Evolutionary conservation across 2,113 vertebrate species (phyloP).

Genomic region (Caretta caretta): DNA sequence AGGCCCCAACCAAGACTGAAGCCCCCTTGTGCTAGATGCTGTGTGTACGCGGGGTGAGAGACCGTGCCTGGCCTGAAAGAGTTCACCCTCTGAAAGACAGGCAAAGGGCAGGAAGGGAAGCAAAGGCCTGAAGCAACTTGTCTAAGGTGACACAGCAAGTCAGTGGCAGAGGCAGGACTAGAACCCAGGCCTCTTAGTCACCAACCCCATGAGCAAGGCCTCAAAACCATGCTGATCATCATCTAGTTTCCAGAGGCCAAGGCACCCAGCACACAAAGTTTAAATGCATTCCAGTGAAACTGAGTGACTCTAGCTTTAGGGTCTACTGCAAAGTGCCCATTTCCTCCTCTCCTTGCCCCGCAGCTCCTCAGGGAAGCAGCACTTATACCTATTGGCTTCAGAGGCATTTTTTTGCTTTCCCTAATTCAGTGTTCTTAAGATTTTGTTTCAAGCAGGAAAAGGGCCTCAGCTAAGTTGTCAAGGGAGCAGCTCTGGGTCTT

Average conservation of each 20-base stretch:
- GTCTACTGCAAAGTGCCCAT: not conserved
- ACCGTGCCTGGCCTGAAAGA: not conserved
- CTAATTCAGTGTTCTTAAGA: not conserved
- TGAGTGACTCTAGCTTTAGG: not conserved
- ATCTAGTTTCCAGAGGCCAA: not conserved
- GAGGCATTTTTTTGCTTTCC: not conserved
- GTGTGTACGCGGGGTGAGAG: not conserved
- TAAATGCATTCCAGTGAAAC: not conserved
- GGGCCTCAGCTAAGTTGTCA: not conserved
- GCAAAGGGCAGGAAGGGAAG: not conserved
- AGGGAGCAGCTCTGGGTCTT: rapidly evolving
- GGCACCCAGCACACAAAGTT: not conserved
- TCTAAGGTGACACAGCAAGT: not conserved
- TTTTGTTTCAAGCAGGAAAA: not conserved
- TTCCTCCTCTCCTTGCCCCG: not conserved
- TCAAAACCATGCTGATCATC: not conserved
- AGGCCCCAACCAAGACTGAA: not conserved
- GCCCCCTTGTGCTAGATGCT: not conserved
- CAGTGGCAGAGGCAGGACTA: not conserved
- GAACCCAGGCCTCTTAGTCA: not conserved
- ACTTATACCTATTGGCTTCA: not conserved
- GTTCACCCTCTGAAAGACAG: not conserved
- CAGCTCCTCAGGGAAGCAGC: not conserved
- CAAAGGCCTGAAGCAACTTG: not conserved
- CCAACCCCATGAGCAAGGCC: no score